Percentiles rank a stretch among this genome's conserved stretches.
Evolutionary conservation across 1,140 invertebrate species (phyloP).

Genomic region (Danaus melanippus): DNA sequence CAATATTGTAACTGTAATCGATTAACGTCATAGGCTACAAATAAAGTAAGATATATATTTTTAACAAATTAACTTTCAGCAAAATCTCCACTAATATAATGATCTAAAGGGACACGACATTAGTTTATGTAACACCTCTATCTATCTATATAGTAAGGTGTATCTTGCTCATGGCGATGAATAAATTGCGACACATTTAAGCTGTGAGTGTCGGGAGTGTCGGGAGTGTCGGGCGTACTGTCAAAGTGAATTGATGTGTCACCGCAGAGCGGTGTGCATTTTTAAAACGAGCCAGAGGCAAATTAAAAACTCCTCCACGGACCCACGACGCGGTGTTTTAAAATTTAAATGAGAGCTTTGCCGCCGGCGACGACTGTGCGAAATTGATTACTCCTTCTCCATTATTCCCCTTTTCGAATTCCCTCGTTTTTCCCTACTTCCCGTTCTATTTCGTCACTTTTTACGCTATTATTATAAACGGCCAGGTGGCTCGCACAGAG

Average conservation of each 20-base stretch:
- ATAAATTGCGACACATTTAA: constrained; percentile 18
- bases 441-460: constrained; percentile 62
- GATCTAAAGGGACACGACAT: neutral
- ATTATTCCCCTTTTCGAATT: constrained; percentile 70
- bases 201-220: constrained; percentile 10
- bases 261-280: constrained; percentile 63
- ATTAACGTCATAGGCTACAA: too few species aligned
- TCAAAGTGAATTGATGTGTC: constrained; percentile 66
- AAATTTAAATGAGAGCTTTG: constrained; percentile 69
- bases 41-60: too few species aligned
- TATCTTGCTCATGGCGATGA: neutral
- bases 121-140: neutral
- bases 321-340: constrained; percentile 61
- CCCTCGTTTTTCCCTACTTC: constrained; percentile 53
- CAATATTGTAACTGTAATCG: too few species aligned
- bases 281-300: constrained; percentile 60
- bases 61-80: too few species aligned
- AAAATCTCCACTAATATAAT: too few species aligned
- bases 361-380: constrained; percentile 62
- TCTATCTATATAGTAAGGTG: too few species aligned
- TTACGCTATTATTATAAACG: constrained; percentile 59
- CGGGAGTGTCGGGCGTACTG: constrained; percentile 23
- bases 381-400: constrained; percentile 71
- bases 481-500: constrained; percentile 20
- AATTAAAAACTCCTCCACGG: constrained; percentile 69